These are phyloP conservation scores for Disparrhopalites patrizii DNA, from an alignment of 2,888 invertebrate species.

Conservation along the genomic window DNA sequence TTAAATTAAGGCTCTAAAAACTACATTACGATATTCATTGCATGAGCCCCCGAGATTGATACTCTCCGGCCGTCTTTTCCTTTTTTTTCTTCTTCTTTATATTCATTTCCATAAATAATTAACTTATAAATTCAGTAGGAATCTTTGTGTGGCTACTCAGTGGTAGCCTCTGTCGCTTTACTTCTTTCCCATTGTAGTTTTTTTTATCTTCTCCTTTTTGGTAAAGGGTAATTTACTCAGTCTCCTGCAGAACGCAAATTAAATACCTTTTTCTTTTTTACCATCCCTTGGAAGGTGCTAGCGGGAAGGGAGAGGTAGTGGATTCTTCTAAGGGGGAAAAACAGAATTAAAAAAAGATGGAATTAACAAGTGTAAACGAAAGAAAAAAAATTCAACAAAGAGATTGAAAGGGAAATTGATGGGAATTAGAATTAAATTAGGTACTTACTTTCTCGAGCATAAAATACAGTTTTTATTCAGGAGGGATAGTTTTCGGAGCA, in stretches of 20 bases:
- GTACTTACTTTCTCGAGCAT: not conserved
- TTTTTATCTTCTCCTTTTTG: no score
- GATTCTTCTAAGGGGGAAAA: no score
- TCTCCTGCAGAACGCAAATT: conserved; percentile 2
- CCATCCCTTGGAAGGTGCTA: not conserved
- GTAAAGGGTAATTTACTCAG: conserved; percentile 1
- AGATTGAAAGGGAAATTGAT: no score
- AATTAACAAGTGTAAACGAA: no score
- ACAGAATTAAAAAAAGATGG: no score
- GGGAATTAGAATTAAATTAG: conserved; percentile 25
- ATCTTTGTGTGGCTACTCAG: not conserved
- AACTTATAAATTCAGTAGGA: not conserved
- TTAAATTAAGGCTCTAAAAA: conserved; percentile 17
- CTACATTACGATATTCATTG: no score
- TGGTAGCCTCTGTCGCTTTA: no score
- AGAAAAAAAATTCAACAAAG: no score
- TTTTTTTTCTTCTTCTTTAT: not conserved
- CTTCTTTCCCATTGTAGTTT: not conserved
- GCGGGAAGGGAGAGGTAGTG: no score
- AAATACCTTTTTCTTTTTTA: not conserved
- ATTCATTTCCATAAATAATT: conserved; percentile 8
- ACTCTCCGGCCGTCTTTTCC: not conserved
- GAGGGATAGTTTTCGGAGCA: no score
- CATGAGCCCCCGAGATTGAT: conserved; percentile 13
- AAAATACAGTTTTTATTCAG: no score